Conservation (phyloP, 2,113 vertebrate genomes). For the Rhombomys opimus region DNA sequence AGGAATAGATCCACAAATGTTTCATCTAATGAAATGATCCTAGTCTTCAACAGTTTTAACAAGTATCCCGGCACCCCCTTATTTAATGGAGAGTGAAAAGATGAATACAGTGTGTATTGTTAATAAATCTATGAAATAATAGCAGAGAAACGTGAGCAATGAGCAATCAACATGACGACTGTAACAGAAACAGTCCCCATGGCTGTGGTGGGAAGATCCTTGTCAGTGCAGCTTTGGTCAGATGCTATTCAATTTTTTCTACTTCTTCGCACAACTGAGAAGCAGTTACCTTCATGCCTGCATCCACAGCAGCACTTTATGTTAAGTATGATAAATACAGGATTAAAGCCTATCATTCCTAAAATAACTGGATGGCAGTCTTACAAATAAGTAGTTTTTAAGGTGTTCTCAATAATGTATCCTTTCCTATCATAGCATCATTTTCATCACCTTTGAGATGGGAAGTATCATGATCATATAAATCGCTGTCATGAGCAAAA, state of each 20-base stretch:
- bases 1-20: not conserved
- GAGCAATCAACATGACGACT: not conserved
- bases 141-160: not conserved
- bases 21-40: not conserved
- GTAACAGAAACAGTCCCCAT: not conserved
- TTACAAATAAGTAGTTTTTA: conserved; percentile 27
- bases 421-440: not conserved
- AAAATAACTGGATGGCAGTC: not conserved
- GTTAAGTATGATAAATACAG: conserved; percentile 34
- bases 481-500: conserved; percentile 25
- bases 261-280: not conserved
- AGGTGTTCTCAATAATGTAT: not conserved
- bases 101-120: not conserved
- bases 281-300: not conserved
- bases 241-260: not conserved
- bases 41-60: not conserved
- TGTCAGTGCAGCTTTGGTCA: not conserved
- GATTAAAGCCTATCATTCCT: conserved; percentile 4
- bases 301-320: not conserved
- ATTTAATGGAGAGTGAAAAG: not conserved
- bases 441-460: conserved; percentile 11
- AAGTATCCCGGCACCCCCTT: not conserved
- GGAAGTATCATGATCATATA: not conserved
- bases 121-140: not conserved
- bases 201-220: not conserved